Conservation (phyloP, 2,888 invertebrate genomes). For the Drosophila anomelani region DNA sequence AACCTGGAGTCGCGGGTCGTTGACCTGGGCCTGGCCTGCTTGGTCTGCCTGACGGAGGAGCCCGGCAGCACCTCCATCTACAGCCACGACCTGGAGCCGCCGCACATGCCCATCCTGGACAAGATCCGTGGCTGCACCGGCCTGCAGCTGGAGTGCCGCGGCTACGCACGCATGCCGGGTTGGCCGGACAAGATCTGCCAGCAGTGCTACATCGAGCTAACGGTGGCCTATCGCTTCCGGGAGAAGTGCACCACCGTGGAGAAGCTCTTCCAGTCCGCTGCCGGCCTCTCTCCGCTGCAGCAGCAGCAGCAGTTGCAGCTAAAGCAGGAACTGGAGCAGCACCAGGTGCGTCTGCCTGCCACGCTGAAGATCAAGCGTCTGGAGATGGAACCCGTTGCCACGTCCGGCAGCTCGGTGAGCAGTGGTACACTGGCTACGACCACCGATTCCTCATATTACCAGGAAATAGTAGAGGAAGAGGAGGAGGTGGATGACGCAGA, state of each 20-base stretch:
- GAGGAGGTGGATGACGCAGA: neutral
- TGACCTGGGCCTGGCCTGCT: conserved; percentile 82
- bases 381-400: conserved; percentile 29
- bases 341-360: conserved; percentile 72
- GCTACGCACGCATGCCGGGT: conserved; percentile 56
- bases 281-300: conserved; percentile 36
- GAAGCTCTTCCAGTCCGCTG: conserved; percentile 73
- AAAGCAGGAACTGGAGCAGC: conserved; percentile 47
- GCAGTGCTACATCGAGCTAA: conserved; percentile 79
- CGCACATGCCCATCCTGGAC: conserved; percentile 75
- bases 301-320: conserved; percentile 54
- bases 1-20: conserved; percentile 53
- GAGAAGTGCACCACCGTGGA: conserved; percentile 82
- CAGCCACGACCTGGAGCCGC: conserved; percentile 68
- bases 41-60: conserved; percentile 81
- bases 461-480: neutral
- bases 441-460: conserved; percentile 2
- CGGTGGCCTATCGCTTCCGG: conserved; percentile 81
- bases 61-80: conserved; percentile 78
- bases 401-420: neutral
- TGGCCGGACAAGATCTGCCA: conserved; percentile 83
- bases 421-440: no score
- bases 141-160: conserved; percentile 62
- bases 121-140: conserved; percentile 82
- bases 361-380: conserved; percentile 73